These are phyloP conservation scores for Alexandromys fortis DNA, from an alignment of 2,113 vertebrate genomes.

Conservation along the genomic window DNA sequence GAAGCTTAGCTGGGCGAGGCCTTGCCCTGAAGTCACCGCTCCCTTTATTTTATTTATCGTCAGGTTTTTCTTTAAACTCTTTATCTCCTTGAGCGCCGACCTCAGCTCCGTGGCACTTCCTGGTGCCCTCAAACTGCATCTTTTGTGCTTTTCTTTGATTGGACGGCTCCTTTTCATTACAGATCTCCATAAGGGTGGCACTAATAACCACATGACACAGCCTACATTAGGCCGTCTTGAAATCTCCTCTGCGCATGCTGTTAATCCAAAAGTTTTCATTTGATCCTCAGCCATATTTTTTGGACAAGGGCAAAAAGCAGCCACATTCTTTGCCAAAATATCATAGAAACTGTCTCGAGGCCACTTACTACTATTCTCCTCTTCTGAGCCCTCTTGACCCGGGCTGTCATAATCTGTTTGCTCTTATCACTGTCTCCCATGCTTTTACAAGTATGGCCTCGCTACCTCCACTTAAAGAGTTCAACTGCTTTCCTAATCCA, in stretches of 20 bases:
- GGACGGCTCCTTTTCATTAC: not conserved
- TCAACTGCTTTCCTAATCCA: not conserved
- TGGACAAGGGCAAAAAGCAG: not conserved
- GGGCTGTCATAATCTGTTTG: not conserved
- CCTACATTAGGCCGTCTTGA: not conserved
- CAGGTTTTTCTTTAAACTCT: not conserved
- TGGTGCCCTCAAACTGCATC: not conserved
- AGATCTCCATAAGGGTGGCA: not conserved
- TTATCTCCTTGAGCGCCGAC: not conserved
- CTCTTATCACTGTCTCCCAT: not conserved
- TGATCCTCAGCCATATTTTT: not conserved
- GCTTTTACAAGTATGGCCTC: not conserved
- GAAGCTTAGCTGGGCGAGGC: not conserved
- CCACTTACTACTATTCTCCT: not conserved
- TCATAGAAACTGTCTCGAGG: not conserved
- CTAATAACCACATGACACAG: not conserved
- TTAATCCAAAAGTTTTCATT: not conserved
- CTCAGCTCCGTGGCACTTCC: not conserved
- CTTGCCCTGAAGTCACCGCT: too few relatives aligned
- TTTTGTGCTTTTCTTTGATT: not conserved
- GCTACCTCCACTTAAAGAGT: not conserved
- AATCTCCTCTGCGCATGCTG: not conserved
- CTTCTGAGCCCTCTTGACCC: not conserved
- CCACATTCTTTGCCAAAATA: not conserved
- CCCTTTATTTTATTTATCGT: not conserved